Percentiles rank a stretch among this genome's conserved stretches.
Conservation (phyloP, 2,888 invertebrate species). For the Idaea aversata region DNA sequence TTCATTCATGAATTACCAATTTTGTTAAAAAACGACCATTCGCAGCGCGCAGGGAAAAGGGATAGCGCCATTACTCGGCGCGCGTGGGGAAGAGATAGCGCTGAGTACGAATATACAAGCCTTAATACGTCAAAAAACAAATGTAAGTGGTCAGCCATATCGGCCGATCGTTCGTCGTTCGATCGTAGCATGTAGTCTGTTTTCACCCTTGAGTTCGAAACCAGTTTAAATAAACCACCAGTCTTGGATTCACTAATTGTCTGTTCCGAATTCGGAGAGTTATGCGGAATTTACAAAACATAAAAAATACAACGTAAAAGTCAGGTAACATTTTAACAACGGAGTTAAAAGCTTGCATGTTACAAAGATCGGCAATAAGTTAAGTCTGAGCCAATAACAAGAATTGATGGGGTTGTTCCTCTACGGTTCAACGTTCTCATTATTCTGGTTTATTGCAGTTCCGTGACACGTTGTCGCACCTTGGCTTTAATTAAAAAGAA, state of each 20-base stretch:
- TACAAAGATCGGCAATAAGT: conserved; percentile 2
- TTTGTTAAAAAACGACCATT: no score
- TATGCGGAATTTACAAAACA: not conserved
- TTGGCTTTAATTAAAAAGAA: conserved; percentile 5
- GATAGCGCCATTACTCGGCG: no score
- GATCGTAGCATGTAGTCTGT: not conserved
- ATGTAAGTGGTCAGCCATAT: no score
- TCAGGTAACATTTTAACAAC: not conserved
- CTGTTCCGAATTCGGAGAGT: not conserved
- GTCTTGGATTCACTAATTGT: not conserved
- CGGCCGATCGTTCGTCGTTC: not conserved
- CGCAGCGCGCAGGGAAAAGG: no score
- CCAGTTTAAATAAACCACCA: not conserved
- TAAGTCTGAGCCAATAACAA: not conserved
- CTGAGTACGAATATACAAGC: no score
- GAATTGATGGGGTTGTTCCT: not conserved
- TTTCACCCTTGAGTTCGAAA: not conserved
- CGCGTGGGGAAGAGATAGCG: no score
- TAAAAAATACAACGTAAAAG: not conserved
- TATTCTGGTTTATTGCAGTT: not conserved
- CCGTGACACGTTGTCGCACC: conserved; percentile 4
- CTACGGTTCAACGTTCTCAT: not conserved
- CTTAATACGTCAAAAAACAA: no score
- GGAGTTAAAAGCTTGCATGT: not conserved
- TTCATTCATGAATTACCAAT: no score